Percentiles rank a stretch among this genome's conserved stretches.
phyloP scores from a whole-genome alignment of 2,888 invertebrate species.

The Drosophila fulvimacula region DNA sequence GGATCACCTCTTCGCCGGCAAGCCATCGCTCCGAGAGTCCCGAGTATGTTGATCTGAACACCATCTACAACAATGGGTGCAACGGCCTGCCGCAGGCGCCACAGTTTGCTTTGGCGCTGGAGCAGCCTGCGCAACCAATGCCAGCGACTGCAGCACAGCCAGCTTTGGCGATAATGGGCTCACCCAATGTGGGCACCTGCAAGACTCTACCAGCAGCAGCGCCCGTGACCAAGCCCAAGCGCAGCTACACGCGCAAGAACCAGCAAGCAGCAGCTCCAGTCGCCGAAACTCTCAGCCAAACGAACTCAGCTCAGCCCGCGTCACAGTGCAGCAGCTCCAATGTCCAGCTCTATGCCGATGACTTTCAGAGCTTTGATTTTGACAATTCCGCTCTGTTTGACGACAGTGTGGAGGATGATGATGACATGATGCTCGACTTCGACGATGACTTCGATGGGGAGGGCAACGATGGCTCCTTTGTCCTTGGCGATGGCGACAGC shows the following conservation, averaged over 20 bases:
- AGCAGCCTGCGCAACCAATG: slow-evolving; percentile 38
- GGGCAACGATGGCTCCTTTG: slow-evolving; percentile 73
- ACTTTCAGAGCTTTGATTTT: slow-evolving; percentile 83
- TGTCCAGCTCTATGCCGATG: slow-evolving; percentile 70
- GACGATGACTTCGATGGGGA: slow-evolving; percentile 79
- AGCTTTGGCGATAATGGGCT: slow-evolving; percentile 75
- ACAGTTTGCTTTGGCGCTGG: slow-evolving; percentile 39
- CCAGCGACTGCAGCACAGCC: slow-evolving; percentile 22
- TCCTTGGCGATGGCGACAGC: slow-evolving; percentile 72
- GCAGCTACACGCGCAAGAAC: slow-evolving; percentile 79
- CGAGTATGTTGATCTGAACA: slow-evolving; percentile 84
- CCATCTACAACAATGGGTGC: slow-evolving; percentile 78
- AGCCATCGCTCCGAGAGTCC: slow-evolving; percentile 85
- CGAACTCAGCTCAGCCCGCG: slow-evolving; percentile 23
- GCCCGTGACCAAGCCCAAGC: slow-evolving; percentile 70
- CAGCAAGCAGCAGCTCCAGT: slow-evolving; percentile 40
- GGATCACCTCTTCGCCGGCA: slow-evolving; percentile 84
- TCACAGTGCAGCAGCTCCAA: slow-evolving; percentile 29
- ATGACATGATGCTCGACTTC: slow-evolving; percentile 81
- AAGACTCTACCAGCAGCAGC: slow-evolving; percentile 58
- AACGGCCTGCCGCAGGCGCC: slow-evolving; percentile 55
- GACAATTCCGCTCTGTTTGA: slow-evolving; percentile 81
- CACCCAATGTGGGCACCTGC: slow-evolving; percentile 83
- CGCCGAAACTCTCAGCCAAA: background rate
- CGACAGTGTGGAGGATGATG: slow-evolving; percentile 83